Evolutionary conservation across 2,888 invertebrate species (phyloP).

Genomic region (Luffia ferchaultella): DNA sequence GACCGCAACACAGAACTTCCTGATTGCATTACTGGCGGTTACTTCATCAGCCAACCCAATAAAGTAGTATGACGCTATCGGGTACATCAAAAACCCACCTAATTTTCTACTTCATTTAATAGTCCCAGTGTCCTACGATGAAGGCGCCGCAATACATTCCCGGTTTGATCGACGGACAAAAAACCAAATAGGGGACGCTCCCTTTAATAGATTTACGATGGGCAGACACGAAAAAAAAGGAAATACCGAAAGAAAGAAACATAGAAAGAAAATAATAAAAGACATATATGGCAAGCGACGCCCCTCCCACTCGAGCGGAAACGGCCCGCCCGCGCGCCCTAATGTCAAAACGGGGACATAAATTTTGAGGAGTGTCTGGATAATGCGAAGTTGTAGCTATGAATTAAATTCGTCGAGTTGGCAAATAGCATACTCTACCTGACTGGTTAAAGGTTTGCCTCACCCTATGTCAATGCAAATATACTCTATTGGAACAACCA

Average conservation of each 20-base stretch:
- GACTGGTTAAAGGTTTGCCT: no score
- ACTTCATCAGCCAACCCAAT: no score
- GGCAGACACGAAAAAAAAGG: conserved; percentile 25
- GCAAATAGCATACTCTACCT: neutral
- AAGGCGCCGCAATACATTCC: neutral
- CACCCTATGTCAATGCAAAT: no score
- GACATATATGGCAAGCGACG: neutral
- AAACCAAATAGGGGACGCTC: conserved; percentile 11
- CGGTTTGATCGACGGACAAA: neutral
- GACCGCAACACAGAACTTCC: no score
- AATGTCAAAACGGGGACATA: neutral
- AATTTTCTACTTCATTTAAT: neutral
- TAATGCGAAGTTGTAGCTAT: neutral
- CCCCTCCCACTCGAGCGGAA: neutral
- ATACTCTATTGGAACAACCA: no score
- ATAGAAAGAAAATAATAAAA: conserved; percentile 1
- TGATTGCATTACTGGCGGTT: no score
- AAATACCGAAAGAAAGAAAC: conserved; percentile 7
- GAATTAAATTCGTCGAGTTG: neutral
- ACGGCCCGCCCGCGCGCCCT: neutral
- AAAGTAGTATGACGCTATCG: no score
- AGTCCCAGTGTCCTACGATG: neutral
- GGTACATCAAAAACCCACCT: neutral
- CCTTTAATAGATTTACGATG: conserved; percentile 31
- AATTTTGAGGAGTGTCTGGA: neutral